Evolutionary conservation across 2,888 invertebrate species (phyloP).

Genomic region (Macaria liturata): DNA sequence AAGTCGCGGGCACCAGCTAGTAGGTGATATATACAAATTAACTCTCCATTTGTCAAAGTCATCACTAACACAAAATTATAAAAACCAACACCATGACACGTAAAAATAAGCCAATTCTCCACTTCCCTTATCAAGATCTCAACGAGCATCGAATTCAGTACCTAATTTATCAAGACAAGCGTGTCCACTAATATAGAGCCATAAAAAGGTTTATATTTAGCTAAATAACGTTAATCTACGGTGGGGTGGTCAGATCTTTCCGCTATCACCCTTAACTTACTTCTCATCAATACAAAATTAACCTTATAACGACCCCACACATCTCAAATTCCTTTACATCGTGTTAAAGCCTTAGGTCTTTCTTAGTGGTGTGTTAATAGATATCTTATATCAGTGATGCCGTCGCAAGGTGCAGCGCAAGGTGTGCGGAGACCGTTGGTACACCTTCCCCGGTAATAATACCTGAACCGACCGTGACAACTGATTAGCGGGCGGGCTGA

Average conservation of each 20-base stretch:
- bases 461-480: constrained; percentile 67
- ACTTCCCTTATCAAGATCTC: constrained; percentile 54
- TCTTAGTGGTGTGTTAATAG: constrained; percentile 42
- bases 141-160: constrained; percentile 58
- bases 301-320: background rate
- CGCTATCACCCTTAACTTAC: constrained; percentile 45
- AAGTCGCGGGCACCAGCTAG: no score
- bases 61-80: constrained; percentile 18
- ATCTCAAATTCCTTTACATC: no score
- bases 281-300: constrained; percentile 1
- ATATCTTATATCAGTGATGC: constrained; percentile 74
- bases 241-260: constrained; percentile 72
- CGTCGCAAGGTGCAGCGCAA: constrained; percentile 79
- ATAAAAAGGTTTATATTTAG: constrained; percentile 73
- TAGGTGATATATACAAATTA: no score
- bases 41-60: constrained; percentile 21
- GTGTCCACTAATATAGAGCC: constrained; percentile 74
- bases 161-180: constrained; percentile 76
- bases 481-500: constrained; percentile 61
- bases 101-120: constrained; percentile 49
- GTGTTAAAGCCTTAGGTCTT: constrained; percentile 38
- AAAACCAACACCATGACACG: constrained; percentile 48
- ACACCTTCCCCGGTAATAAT: constrained; percentile 64
- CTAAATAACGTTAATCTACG: constrained; percentile 74
- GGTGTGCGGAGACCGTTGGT: constrained; percentile 75